phyloP scores from a whole-genome alignment of 2,888 invertebrate species.

The Epinotia ramella region DNA sequence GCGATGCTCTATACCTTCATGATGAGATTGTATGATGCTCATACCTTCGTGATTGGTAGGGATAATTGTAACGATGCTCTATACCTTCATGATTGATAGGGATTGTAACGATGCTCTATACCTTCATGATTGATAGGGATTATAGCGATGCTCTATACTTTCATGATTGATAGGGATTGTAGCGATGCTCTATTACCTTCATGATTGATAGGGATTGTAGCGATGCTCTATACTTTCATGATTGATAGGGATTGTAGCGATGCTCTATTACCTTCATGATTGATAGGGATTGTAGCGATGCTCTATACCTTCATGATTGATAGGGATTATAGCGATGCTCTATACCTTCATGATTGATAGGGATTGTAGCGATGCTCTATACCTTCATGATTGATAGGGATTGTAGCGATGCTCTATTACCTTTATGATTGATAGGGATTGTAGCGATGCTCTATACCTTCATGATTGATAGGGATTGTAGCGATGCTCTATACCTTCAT shows the following conservation, averaged over 20 bases:
- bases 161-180: conserved; percentile 49
- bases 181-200: conserved; percentile 51
- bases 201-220: conserved; percentile 49
- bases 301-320: conserved; percentile 28
- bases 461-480: conserved; percentile 48
- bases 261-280: conserved; percentile 46
- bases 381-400: conserved; percentile 37
- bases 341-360: conserved; percentile 36
- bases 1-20: too few species aligned
- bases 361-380: conserved; percentile 54
- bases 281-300: conserved; percentile 55
- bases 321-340: conserved; percentile 54
- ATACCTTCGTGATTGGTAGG: conserved; percentile 32
- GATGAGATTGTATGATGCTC: too few species aligned
- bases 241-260: conserved; percentile 53
- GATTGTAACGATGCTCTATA: too few species aligned
- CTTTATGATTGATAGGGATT: conserved; percentile 44
- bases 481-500: conserved; percentile 50
- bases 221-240: conserved; percentile 50
- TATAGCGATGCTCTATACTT: too few species aligned
- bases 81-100: too few species aligned
- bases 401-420: conserved; percentile 54
- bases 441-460: conserved; percentile 53
- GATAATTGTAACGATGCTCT: conserved; percentile 56
- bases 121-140: too few species aligned